These are phyloP conservation scores for Nyctereutes procyonoides DNA, from an alignment of 2,113 vertebrate genomes.

Conservation along the genomic window DNA sequence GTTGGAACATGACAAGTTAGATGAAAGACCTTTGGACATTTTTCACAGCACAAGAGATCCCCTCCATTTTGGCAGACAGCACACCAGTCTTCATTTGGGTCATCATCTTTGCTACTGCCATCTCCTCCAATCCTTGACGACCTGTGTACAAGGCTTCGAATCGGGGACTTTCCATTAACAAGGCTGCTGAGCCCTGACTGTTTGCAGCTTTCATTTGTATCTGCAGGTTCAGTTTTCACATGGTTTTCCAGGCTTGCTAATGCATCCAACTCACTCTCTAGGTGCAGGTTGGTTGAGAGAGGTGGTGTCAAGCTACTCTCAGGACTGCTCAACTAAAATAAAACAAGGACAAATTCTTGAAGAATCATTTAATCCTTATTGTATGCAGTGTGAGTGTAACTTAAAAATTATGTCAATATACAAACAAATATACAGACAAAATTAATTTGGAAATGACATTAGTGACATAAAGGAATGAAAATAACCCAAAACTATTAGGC, in stretches of 20 bases:
- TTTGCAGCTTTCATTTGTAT: conserved; percentile 88
- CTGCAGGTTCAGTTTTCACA: conserved; percentile 92
- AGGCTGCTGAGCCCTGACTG: conserved; percentile 86
- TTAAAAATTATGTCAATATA: conserved; percentile 4
- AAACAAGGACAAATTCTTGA: conserved; percentile 52
- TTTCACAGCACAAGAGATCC: conserved; percentile 97
- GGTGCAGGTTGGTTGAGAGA: conserved; percentile 88
- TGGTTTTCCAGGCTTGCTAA: conserved; percentile 91
- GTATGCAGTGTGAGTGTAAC: neutral
- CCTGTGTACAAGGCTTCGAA: conserved; percentile 88
- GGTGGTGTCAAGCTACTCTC: conserved; percentile 94
- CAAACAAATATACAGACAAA: neutral
- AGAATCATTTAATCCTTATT: neutral
- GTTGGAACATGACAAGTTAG: conserved; percentile 98
- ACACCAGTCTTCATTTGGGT: conserved; percentile 99
- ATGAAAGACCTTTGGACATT: conserved; percentile 99
- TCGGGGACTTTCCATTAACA: conserved; percentile 92
- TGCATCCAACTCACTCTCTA: conserved; percentile 92
- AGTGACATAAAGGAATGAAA: conserved; percentile 50
- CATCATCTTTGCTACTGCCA: conserved; percentile 93
- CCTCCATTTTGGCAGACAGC: conserved; percentile 98
- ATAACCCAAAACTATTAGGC: neutral
- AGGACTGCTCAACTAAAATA: conserved; percentile 95
- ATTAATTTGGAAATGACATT: conserved; percentile 23
- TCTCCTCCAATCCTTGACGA: conserved; percentile 84